Base-by-base conservation (phyloP, 2,797 vertebrate genomes). In the Simalia tracyae region DNA sequence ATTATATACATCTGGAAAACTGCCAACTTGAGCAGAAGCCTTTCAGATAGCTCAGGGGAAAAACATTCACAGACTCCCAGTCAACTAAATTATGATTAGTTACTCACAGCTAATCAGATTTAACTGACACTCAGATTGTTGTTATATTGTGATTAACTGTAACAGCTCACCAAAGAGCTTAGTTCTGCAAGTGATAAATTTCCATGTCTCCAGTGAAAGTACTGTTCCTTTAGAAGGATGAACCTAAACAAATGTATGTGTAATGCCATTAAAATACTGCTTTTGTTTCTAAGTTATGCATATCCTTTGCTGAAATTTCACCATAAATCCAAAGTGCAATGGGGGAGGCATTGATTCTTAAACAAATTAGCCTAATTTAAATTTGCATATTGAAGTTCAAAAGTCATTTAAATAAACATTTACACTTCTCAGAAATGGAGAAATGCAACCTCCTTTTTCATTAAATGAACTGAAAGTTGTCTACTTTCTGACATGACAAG, bases 51-150 rank as follows among this genome's bases (percentile, higher is more conserved):
- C 26, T 68, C 84, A 28, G 50, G 56, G 59, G 64, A 61, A 54
- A 50, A 81, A 57, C n/a, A 56, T 22, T 15, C 90, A 56, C 54
- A 92, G 64, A 89, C 28, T 46, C 56, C 63, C 63, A 72, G 24
- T 90, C 92, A 87, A 66, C 60, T 66, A 92, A 87, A 88, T 85
- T 84, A 90, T 88, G 72, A 91, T 88, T 88, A 88, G 61, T 91
- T 84, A 88, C 86, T 84, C 61, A 90, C 36, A 84, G 15, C 86
- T 88, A 93, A 93, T 66, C 54, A 91, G 85, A 93, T 90, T 88
- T 88, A 88, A 90, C 28, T 50, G 87, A 92, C 87, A 94, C 90
- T 93, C 93, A 91, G 3, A 76, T 61, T 22, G 90, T 84, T 91
- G 90, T 42, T 36, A 84, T 2, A 8, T 87, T 91, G 88, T 42